Evolutionary conservation across 2,113 vertebrate genomes (phyloP).

Genomic region (Callocephalon fimbriatum): DNA sequence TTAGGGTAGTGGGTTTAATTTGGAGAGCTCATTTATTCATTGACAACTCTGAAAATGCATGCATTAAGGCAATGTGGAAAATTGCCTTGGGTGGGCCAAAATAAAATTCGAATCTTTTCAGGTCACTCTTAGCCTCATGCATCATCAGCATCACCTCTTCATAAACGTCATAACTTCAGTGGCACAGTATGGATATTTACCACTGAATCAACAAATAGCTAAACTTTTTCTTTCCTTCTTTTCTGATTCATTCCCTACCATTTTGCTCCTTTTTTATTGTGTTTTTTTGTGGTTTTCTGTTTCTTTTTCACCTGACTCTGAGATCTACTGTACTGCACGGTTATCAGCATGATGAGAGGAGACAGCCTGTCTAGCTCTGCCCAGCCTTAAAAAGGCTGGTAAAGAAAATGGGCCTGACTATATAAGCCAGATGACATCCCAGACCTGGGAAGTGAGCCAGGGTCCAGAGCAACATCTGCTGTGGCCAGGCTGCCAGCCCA

Average conservation of each 20-base stretch:
- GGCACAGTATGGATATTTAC: not conserved
- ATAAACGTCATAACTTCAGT: not conserved
- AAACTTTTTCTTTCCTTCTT: not conserved
- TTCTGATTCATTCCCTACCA: not conserved
- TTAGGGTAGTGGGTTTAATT: accelerated
- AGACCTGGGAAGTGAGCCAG: constrained; percentile 37
- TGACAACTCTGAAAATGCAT: not conserved
- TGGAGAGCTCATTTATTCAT: not conserved
- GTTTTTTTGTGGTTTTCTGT: not conserved
- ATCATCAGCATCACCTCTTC: not conserved
- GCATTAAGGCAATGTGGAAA: not conserved
- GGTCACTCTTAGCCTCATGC: not conserved
- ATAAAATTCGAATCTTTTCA: not conserved
- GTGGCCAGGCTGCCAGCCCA: constrained; percentile 12
- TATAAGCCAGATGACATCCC: constrained; percentile 29
- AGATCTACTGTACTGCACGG: not conserved
- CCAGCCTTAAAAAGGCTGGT: not conserved
- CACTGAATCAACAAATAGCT: not conserved
- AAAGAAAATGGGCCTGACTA: not conserved
- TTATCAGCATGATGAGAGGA: not conserved
- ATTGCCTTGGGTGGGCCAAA: not conserved
- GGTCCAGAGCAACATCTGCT: constrained; percentile 50
- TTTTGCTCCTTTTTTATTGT: not conserved
- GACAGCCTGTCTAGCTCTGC: not conserved
- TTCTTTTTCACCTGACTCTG: not conserved